Evolutionary conservation across 2,888 invertebrate species (phyloP).

Genomic region (Drosophila macrospina): DNA sequence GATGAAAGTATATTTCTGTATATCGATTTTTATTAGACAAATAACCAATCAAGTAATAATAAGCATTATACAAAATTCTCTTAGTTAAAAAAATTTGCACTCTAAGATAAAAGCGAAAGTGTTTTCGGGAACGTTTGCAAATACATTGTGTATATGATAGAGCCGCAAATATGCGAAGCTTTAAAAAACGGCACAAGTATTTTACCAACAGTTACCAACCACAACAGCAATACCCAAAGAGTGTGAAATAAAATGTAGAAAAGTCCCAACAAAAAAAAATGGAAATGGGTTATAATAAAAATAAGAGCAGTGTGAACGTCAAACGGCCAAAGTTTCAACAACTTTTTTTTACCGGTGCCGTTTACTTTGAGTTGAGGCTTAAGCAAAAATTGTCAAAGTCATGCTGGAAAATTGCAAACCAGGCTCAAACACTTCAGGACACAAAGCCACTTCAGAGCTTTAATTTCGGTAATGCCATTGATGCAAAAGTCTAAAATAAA

Average conservation of each 20-base stretch:
- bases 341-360: conserved; percentile 42
- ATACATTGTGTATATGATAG: conserved; percentile 3
- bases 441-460: conserved; percentile 54
- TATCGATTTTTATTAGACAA: no score
- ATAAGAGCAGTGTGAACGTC: conserved; percentile 47
- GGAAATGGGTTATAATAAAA: conserved; percentile 48
- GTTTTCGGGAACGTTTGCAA: conserved; percentile 10
- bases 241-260: conserved; percentile 28
- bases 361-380: conserved; percentile 36
- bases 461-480: conserved; percentile 47
- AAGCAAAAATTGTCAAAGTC: conserved; percentile 64
- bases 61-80: no score
- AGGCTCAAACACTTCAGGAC: conserved; percentile 50
- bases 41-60: no score
- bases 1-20: no score
- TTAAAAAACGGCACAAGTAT: conserved; percentile 44
- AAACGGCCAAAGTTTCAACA: conserved; percentile 62
- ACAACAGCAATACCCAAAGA: conserved; percentile 21
- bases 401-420: conserved; percentile 60
- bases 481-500: conserved; percentile 19
- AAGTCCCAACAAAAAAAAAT: conserved; percentile 24
- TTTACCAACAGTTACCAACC: conserved; percentile 36
- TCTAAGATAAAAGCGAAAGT: neutral
- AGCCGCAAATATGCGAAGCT: conserved; percentile 43
- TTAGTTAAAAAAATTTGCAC: neutral